Percentiles rank a stretch among this genome's conserved stretches.
Conservation (phyloP, 2,797 vertebrate genomes). For the Notoglanidium macrostoma region DNA sequence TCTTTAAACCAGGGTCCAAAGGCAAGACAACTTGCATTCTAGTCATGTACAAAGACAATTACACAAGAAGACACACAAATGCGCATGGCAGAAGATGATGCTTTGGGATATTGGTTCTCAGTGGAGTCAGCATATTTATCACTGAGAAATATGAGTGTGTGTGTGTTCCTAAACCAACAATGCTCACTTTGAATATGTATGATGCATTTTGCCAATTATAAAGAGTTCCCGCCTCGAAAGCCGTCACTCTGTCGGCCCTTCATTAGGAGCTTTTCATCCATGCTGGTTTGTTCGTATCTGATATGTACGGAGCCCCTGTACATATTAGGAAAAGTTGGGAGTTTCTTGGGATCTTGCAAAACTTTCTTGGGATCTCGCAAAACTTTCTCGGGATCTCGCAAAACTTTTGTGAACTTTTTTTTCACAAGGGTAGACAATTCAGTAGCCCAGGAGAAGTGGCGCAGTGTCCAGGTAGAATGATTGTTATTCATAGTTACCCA, state of each 20-base stretch:
- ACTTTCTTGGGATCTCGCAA: too few relatives aligned
- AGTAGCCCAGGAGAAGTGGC: neutral
- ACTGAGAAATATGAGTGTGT: neutral
- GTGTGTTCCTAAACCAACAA: neutral
- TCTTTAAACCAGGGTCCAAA: constrained; percentile 39
- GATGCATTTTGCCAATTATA: neutral
- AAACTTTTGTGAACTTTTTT: too few relatives aligned
- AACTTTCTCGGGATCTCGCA: too few relatives aligned
- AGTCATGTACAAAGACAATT: constrained; percentile 19
- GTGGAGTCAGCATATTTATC: neutral
- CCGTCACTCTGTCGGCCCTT: neutral
- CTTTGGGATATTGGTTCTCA: constrained; percentile 19
- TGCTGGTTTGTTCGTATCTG: neutral
- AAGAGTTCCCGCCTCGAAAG: neutral
- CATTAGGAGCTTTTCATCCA: neutral
- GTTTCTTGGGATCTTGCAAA: too few relatives aligned
- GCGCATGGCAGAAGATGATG: neutral
- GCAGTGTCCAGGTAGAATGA: neutral
- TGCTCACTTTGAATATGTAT: neutral
- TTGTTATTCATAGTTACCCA: neutral
- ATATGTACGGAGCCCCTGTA: too few relatives aligned
- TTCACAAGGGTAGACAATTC: neutral
- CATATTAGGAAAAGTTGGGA: too few relatives aligned
- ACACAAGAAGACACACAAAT: neutral
- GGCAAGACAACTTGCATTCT: constrained; percentile 28